Percentiles rank a stretch among this genome's conserved stretches.
Evolutionary conservation across 2,888 invertebrate genomes (phyloP).

Genomic region (Oligia strigilis): DNA sequence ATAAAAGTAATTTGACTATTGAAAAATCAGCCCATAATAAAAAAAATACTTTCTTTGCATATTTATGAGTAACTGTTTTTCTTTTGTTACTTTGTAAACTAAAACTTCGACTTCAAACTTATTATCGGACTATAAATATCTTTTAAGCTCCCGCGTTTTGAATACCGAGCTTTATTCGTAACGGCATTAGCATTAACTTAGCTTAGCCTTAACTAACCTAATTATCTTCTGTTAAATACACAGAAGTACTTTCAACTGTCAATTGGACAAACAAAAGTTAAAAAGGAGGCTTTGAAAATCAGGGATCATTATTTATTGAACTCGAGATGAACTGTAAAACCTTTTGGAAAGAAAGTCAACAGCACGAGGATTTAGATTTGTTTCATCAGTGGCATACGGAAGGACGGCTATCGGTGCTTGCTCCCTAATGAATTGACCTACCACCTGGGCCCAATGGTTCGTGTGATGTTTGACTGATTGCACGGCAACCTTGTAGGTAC

Average conservation of each 20-base stretch:
- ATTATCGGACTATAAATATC: constrained; percentile 12
- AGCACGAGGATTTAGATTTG: too few relatives aligned
- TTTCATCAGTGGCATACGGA: too few relatives aligned
- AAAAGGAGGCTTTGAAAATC: constrained; percentile 36
- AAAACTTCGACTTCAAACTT: background rate
- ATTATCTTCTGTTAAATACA: constrained; percentile 50
- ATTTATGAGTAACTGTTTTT: background rate
- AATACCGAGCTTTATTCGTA: constrained; percentile 34
- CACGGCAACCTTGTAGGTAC: constrained; percentile 36
- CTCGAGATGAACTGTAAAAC: constrained; percentile 51
- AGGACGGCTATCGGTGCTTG: too few relatives aligned
- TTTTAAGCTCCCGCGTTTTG: constrained; percentile 1
- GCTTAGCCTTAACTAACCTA: constrained; percentile 39
- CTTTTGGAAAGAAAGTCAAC: constrained; percentile 65
- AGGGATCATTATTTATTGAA: constrained; percentile 38
- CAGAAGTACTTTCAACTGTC: constrained; percentile 20
- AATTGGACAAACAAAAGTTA: constrained; percentile 32
- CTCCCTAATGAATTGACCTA: constrained; percentile 74
- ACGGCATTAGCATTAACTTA: constrained; percentile 39
- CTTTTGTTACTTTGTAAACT: background rate
- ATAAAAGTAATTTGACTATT: too few relatives aligned
- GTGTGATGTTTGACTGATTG: constrained; percentile 68
- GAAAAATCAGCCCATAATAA: too few relatives aligned
- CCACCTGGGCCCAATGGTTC: constrained; percentile 64
- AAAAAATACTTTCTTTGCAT: too few relatives aligned